Percentiles rank a stretch among this genome's conserved stretches.
phyloP scores from a whole-genome alignment of 2,113 vertebrate species.

The Sula dactylatra region DNA sequence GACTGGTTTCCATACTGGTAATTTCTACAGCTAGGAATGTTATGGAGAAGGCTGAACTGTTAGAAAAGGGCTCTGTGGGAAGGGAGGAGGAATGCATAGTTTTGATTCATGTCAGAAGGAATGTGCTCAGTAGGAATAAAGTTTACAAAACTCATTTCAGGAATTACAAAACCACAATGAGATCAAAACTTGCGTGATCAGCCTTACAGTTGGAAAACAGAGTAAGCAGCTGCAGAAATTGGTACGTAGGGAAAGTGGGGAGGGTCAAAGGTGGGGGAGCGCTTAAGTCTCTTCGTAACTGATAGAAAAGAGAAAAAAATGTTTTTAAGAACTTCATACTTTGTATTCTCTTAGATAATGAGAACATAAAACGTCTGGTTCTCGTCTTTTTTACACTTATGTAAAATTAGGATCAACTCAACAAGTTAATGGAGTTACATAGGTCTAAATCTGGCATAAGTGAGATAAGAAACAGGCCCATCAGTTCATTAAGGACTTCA shows the following conservation, averaged over 20 bases:
- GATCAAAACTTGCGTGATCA: neutral
- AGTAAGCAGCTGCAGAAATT: neutral
- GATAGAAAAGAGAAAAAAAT: slow-evolving; percentile 17
- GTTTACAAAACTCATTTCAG: slow-evolving; percentile 7
- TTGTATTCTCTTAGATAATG: slow-evolving; percentile 24
- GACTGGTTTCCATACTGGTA: neutral
- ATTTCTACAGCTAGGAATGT: neutral
- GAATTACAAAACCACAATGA: neutral
- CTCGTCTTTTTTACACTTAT: slow-evolving; percentile 63
- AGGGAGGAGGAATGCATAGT: neutral
- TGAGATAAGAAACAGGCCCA: slow-evolving; percentile 52
- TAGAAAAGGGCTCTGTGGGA: neutral
- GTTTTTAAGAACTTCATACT: neutral
- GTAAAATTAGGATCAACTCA: slow-evolving; percentile 59
- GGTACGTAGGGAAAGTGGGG: neutral
- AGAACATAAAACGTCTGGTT: slow-evolving; percentile 41
- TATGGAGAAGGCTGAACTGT: neutral
- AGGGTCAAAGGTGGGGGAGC: slow-evolving; percentile 13
- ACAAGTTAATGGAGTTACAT: slow-evolving; percentile 63
- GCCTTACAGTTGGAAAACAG: neutral
- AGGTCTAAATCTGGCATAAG: slow-evolving; percentile 58
- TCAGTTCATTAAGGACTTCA: slow-evolving; percentile 57
- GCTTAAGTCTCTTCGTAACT: neutral
- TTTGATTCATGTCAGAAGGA: slow-evolving; percentile 28
- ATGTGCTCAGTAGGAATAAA: neutral